Base-by-base conservation (phyloP, 1,140 invertebrate species). In the Trachymyrmex septentrionalis region DNA sequence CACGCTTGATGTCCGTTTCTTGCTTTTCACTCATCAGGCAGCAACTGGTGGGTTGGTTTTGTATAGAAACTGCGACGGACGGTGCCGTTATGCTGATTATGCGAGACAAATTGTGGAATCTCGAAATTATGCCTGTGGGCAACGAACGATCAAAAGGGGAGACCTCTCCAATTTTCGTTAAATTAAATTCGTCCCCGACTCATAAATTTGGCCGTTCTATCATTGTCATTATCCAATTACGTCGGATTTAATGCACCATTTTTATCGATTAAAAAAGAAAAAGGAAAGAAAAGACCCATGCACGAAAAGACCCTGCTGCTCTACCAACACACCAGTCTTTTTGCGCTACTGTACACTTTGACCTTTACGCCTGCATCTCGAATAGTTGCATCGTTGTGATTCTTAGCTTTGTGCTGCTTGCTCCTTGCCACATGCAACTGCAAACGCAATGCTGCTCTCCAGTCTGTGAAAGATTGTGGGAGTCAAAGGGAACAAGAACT, bases 161-260 rank as follows among this genome's bases (percentile, higher is more conserved):
- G 12, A 34, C 24, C 34, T 38, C 67, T 24, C 2, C 67, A 82
- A 82, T 82, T 73, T 82, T 82, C 67, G 34, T 61, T 61, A 82
- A 82, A 82, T 82, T 82, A 82, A 82, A 82, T 82, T 73, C 53
- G 57, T 48, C n/a, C 55, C 34, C 3, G 38, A 48, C 24, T 73
- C 67, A 72, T 82, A 82, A 82, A 82, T 82, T 82, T 44, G 38
- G 19, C 7, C 14, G 21, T 85, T 64, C 27, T 63, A 82, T 86
- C 86, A 38, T 85, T 72, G 57, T 73, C 67, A 86, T 82, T 86
- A 82, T 86, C 80, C 80, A 86, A 86, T 86, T 85, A 82, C 44
- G 21, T 53, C 61, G n/a, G n/a, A 34, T 69, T 16, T 69, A 55
- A 34, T 53, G 14, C 44, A 67, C 27, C 24, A 21, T 30, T n/a